A percentile compares a stretch with the other conserved stretches of the same genome.
Evolutionary conservation across 2,888 invertebrate species (phyloP).

Genomic region (Nectonema munidae): DNA sequence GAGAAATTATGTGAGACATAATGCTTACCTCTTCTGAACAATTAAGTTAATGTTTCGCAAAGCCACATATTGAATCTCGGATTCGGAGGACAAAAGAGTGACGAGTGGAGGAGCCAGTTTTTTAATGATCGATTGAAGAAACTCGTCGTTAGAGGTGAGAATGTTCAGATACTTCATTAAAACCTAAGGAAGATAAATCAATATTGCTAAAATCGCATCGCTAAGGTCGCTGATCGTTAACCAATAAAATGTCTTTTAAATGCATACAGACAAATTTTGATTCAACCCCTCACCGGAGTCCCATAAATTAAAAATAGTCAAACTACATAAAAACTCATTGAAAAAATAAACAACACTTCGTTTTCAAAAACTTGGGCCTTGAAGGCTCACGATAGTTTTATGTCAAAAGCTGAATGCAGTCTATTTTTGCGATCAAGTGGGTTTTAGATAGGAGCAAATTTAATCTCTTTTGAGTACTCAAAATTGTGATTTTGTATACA

Average conservation of each 20-base stretch:
- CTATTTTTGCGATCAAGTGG: too few species aligned
- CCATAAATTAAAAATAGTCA: not conserved
- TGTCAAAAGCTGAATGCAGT: too few species aligned
- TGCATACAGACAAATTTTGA: too few species aligned
- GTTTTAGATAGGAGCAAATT: too few species aligned
- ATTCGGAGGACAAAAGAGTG: constrained; percentile 76
- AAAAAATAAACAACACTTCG: too few species aligned
- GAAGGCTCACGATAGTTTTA: too few species aligned
- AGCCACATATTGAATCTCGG: constrained; percentile 96
- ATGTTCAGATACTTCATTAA: constrained; percentile 95
- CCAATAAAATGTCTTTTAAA: not conserved
- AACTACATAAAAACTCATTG: too few species aligned
- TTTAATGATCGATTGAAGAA: constrained; percentile 61
- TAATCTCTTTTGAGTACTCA: too few species aligned
- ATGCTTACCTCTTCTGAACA: constrained; percentile 45
- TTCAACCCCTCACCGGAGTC: too few species aligned
- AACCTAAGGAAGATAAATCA: constrained; percentile 23
- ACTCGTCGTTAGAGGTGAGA: constrained; percentile 62
- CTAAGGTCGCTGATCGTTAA: too few species aligned
- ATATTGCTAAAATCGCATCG: constrained; percentile 7
- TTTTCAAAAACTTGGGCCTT: too few species aligned
- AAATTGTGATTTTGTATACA: too few species aligned
- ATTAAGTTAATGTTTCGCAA: constrained; percentile 88
- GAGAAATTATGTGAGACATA: constrained; percentile 9
- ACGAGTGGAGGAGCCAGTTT: constrained; percentile 95